Evolutionary conservation across 2,797 vertebrate genomes (phyloP).

Genomic region (Chelon labrosus): DNA sequence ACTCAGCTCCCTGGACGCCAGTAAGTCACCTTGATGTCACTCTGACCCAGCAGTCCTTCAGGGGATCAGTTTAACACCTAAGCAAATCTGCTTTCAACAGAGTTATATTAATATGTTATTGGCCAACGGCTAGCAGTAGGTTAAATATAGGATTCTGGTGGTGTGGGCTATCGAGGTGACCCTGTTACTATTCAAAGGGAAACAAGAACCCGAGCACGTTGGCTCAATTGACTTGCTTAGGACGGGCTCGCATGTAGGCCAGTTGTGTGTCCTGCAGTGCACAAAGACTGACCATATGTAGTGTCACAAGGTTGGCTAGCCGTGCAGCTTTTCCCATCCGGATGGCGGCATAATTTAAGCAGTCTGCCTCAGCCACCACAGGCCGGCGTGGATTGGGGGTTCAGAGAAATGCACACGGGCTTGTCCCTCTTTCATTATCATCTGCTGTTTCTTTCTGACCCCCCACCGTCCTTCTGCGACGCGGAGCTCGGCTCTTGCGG

Average conservation of each 20-base stretch:
- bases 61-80: conserved; percentile 75
- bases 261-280: conserved; percentile 45
- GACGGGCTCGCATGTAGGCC: conserved; percentile 42
- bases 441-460: conserved; percentile 55
- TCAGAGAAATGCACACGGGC: conserved; percentile 54
- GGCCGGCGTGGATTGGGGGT: conserved; percentile 44
- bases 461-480: conserved; percentile 30
- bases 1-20: background rate
- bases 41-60: conserved; percentile 27
- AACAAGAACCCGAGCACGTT: conserved; percentile 64
- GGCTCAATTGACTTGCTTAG: conserved; percentile 37
- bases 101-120: conserved; percentile 77
- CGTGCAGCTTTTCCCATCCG: conserved; percentile 49
- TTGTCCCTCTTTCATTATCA: conserved; percentile 41
- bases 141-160: conserved; percentile 74
- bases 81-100: conserved; percentile 76
- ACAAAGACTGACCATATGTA: conserved; percentile 45
- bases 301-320: conserved; percentile 42
- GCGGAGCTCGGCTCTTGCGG: conserved; percentile 50
- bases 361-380: conserved; percentile 45
- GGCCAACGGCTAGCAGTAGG: conserved; percentile 54
- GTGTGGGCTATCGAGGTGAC: conserved; percentile 65
- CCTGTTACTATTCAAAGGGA: conserved; percentile 78
- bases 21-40: conserved; percentile 65
- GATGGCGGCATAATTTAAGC: conserved; percentile 55